Base-by-base conservation (phyloP, 2,888 invertebrate genomes). In the Drosophila borealis region DNA sequence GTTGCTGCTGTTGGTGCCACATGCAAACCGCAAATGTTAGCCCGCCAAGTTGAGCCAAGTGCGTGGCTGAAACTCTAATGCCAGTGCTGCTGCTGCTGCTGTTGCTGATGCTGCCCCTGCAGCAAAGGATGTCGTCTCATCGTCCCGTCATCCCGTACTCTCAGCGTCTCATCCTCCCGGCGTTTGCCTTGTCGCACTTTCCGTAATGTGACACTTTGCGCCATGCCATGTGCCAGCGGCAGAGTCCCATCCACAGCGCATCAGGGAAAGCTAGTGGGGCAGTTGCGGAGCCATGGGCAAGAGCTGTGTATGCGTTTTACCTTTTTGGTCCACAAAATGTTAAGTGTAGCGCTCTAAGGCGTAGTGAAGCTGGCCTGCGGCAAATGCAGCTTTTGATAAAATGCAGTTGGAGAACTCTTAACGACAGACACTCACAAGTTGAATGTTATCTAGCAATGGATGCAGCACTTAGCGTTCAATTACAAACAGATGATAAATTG, bases 11-110 rank as follows among this genome's bases (percentile, higher is more conserved):
- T n/a, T 51, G 41, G 51, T 63, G 50, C 37, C 60, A 69, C 61
- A 70, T 78, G 70, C 84, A 67, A 78, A 63, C 84, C 84, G 51
- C 84, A 83, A 80, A 78, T 81, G 75, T 84, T 66, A 57, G 64
- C 66, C 70, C 48, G 14, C 33, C 66, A 50, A 64, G 67, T 51
- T 53, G 75, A 51, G 79, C 51, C 49, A 36, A 73, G 67, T 72
- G 66, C 67, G 64, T 77, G 60, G 50, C 60, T 60, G 55, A 19
- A 44, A 39, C 53, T 46, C 39, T 74, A 61, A 41, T 56, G 55
- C 19, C 51, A 46, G 4, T 25, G 48, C 19, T 51, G 55, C 3
- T 14, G 39, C 46, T 62, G 62, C 3, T 39, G 57, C 33, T 42
- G 60, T 45, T 42, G 45, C 50, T 64, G 41, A 21, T 53, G 39